These are phyloP conservation scores for Phylloscopus whistleri DNA, from an alignment of 2,113 vertebrate genomes.

Conservation along the genomic window DNA sequence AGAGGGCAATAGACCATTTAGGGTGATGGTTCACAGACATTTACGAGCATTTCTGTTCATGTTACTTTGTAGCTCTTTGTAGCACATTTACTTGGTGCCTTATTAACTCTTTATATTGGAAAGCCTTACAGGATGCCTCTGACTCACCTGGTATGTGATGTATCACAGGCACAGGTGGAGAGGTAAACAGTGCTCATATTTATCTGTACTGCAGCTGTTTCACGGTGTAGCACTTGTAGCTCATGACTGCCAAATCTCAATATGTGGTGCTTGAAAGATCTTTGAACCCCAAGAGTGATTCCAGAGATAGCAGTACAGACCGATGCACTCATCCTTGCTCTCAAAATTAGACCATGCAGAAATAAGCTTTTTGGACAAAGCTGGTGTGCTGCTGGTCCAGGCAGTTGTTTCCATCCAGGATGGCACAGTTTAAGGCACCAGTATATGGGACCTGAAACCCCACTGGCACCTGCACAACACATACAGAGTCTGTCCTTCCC, in stretches of 20 bases:
- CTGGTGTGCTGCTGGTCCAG: background rate
- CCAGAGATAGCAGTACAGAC: background rate
- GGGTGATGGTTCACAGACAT: background rate
- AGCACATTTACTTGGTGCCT: background rate
- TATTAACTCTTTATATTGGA: background rate
- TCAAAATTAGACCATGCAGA: background rate
- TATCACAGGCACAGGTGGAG: background rate
- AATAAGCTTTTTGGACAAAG: background rate
- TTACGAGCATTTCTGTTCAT: background rate
- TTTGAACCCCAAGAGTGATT: background rate
- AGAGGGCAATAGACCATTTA: background rate
- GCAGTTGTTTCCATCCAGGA: background rate
- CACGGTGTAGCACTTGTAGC: background rate
- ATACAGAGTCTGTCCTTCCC: background rate
- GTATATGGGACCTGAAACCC: background rate
- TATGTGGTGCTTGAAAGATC: background rate
- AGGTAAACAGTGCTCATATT: background rate
- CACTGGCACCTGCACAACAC: background rate
- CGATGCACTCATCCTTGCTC: background rate
- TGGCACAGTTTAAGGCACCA: background rate
- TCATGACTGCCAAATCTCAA: rapidly evolving
- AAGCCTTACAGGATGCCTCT: background rate
- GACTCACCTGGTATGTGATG: background rate
- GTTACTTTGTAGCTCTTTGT: background rate
- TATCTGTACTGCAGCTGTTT: background rate